Conservation (phyloP, 1,140 invertebrate genomes). For the Paraescarpia echinospica region DNA sequence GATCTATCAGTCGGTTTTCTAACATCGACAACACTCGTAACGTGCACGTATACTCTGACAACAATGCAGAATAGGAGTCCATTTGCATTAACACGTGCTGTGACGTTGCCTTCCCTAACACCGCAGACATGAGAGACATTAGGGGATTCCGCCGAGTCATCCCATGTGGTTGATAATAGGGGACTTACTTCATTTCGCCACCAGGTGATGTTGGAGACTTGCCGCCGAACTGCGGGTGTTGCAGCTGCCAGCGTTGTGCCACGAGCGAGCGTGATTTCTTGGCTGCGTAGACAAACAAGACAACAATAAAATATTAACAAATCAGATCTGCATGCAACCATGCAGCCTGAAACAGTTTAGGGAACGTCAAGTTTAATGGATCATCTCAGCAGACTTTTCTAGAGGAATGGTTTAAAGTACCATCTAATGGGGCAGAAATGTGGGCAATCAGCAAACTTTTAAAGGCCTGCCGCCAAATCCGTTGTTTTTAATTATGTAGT, state of each 20-base stretch:
- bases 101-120: no score
- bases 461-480: no score
- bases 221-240: not conserved
- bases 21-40: not conserved
- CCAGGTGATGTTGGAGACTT: not conserved
- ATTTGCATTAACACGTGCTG: no score
- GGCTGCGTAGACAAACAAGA: not conserved
- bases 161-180: not conserved
- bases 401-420: no score
- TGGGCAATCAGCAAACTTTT: no score
- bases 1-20: not conserved
- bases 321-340: no score
- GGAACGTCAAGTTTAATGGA: no score
- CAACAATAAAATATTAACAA: not conserved
- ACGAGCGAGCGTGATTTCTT: not conserved
- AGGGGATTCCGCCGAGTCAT: not conserved
- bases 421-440: no score
- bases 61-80: not conserved
- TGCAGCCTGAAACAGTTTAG: no score
- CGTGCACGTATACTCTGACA: not conserved
- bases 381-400: no score
- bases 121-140: not conserved
- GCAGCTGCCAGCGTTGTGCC: not conserved
- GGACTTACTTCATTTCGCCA: not conserved
- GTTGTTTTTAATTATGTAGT: no score